Percentiles rank a stretch among this genome's conserved stretches.
phyloP scores from a whole-genome alignment of 2,113 vertebrate species.

The Siniperca knerii region DNA sequence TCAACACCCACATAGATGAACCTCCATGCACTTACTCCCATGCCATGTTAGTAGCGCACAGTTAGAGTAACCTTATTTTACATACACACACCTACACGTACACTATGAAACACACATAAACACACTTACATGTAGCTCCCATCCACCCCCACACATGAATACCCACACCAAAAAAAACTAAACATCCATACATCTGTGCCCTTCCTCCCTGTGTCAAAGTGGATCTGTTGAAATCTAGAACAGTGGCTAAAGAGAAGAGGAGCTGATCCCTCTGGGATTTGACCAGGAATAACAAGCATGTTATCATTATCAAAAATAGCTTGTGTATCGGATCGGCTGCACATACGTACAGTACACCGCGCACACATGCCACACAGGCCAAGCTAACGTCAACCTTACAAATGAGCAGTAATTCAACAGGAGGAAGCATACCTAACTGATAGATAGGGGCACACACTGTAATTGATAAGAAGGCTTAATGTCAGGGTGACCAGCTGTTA shows the following conservation, averaged over 20 bases:
- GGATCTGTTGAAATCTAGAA: conserved; percentile 55
- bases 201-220: conserved; percentile 35
- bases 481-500: conserved; percentile 18
- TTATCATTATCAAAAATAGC: conserved; percentile 75
- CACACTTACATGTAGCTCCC: background rate
- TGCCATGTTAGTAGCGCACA: conserved; percentile 1
- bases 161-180: conserved; percentile 12
- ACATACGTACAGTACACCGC: background rate
- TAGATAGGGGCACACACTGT: background rate
- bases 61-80: conserved; percentile 37
- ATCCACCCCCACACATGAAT: background rate
- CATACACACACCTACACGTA: conserved; percentile 14
- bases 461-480: conserved; percentile 11
- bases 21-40: conserved; percentile 13
- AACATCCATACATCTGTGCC: conserved; percentile 20
- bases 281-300: conserved; percentile 59
- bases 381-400: background rate
- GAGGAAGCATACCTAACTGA: background rate
- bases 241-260: conserved; percentile 59
- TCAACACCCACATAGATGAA: conserved; percentile 52
- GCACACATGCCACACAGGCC: background rate
- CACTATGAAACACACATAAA: conserved; percentile 8
- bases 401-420: conserved; percentile 4
- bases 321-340: conserved; percentile 42
- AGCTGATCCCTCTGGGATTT: conserved; percentile 63